Evolutionary conservation across 2,797 vertebrate genomes (phyloP), one percentile per base, ranked within the genome.

Genomic region (Hippopotamyrus pictus): DNA sequence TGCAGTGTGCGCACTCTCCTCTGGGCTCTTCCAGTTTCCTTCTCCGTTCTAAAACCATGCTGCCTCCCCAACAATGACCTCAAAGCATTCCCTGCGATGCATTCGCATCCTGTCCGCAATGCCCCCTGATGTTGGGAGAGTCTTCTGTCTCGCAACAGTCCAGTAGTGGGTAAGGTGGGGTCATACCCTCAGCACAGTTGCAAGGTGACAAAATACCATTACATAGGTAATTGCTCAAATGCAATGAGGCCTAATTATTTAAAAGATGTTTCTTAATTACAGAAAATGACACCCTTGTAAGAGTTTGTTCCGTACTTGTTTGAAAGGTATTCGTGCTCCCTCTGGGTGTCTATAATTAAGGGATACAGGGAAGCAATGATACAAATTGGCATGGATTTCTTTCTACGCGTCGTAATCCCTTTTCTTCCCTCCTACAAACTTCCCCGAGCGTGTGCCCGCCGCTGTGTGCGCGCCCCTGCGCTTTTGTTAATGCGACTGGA

Each of bases 211-310:
- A 53, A 79, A 79, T 9, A 37, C 29, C 9, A 79, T 41, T 83
- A 9, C 44, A 3, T 54, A 14, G 29, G 17, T 50, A 82, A 54
- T 88, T 48, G 48, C 48, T 79, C n/a, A 12, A 76, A 88, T 88
- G 62, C 48, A 62, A 69, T 79, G 69, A 79, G 46, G 88, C 48
- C 22, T 41, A 88, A 88, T 88, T 79, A 50, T 65, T 53, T 53
- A 51, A 11, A 76, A 76, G 29, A 11, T 51, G 65, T 53, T 19
- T 88, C 22, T 54, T 88, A 79, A 88, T 41, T 79, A 88, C n/a
- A 62, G 65, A 33, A 37, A 73, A 51, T 46, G 46, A 22, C 22
- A 73, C 41, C 48, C 57, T 50, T 19, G 41, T 69, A 62, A 19
- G 25, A 62, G 22, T 59, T 50, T 73, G 59, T 88, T 88, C 5